Evolutionary conservation across 2,888 invertebrate genomes (phyloP).

Genomic region (Glaucopsyche alexis): DNA sequence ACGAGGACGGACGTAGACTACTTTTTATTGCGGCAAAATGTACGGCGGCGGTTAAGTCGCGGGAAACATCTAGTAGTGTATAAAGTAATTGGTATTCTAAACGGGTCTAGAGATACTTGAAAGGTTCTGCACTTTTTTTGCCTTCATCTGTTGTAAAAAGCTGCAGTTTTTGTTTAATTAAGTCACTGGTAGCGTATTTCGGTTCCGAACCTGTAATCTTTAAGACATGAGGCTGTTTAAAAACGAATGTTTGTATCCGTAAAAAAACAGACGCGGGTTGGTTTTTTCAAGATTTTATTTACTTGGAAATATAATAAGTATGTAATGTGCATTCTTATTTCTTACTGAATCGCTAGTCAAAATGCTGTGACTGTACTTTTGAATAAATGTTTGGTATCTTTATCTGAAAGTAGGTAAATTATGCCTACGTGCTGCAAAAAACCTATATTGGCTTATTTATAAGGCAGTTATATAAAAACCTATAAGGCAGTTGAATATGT

Average conservation of each 20-base stretch:
- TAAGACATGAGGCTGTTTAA: neutral
- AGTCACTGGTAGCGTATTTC: neutral
- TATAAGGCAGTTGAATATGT: too few relatives aligned
- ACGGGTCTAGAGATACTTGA: neutral
- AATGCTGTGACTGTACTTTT: neutral
- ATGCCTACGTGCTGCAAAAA: neutral
- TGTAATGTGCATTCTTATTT: neutral
- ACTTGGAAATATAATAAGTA: neutral
- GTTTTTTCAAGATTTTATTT: neutral
- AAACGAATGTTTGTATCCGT: neutral
- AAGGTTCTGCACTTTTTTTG: neutral
- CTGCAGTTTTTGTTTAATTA: neutral
- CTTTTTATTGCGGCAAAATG: too few relatives aligned
- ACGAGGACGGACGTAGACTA: too few relatives aligned
- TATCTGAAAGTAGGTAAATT: neutral
- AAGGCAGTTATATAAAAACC: too few relatives aligned
- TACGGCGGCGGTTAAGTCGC: too few relatives aligned
- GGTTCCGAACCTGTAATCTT: neutral
- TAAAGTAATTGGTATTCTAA: neutral
- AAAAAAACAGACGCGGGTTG: neutral
- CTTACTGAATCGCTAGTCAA: neutral
- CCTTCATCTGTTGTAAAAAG: neutral
- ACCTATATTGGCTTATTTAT: too few relatives aligned
- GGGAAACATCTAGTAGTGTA: too few relatives aligned
- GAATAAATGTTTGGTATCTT: neutral